Conservation (phyloP, 92 coral and sea anemone genomes). For the Porites cylindrica region DNA sequence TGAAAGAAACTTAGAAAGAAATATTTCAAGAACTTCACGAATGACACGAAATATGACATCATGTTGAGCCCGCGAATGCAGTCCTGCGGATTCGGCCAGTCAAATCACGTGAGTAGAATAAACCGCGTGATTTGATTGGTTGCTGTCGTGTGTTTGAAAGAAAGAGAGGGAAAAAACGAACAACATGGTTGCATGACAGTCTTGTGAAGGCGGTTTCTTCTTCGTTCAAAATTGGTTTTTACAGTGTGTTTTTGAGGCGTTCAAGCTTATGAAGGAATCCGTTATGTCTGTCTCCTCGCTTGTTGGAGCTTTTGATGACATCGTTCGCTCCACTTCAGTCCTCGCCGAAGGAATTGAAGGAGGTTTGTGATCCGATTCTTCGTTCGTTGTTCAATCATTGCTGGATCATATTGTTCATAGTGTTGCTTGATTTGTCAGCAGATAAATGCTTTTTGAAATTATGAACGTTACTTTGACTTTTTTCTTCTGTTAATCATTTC, state of each 20-base stretch:
- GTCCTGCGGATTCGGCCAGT: slow-evolving; percentile 31
- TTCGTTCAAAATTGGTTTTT: not conserved
- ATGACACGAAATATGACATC: no score
- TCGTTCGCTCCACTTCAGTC: slow-evolving; percentile 91
- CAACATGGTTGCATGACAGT: slow-evolving; percentile 63
- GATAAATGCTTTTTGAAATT: not conserved
- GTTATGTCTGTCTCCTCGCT: slow-evolving; percentile 87
- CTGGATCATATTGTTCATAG: no score
- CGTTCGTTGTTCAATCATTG: not conserved
- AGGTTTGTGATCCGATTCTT: slow-evolving; percentile 63
- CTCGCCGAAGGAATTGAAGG: slow-evolving; percentile 97
- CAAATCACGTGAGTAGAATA: slow-evolving; percentile 38
- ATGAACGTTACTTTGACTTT: no score
- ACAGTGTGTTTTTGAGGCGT: not conserved
- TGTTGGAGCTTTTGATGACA: slow-evolving; percentile 92
- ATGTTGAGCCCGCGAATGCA: slow-evolving; percentile 51
- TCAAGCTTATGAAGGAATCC: slow-evolving; percentile 20
- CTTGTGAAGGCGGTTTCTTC: slow-evolving; percentile 19
- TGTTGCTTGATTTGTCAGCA: not conserved
- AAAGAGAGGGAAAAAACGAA: slow-evolving; percentile 97
- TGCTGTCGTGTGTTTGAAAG: slow-evolving; percentile 76
- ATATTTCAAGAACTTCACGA: no score
- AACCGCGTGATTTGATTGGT: slow-evolving; percentile 75
- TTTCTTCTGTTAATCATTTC: no score
- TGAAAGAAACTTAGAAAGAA: no score